phyloP scores from a whole-genome alignment of 2,888 invertebrate genomes.

The Tenthredo notha region DNA sequence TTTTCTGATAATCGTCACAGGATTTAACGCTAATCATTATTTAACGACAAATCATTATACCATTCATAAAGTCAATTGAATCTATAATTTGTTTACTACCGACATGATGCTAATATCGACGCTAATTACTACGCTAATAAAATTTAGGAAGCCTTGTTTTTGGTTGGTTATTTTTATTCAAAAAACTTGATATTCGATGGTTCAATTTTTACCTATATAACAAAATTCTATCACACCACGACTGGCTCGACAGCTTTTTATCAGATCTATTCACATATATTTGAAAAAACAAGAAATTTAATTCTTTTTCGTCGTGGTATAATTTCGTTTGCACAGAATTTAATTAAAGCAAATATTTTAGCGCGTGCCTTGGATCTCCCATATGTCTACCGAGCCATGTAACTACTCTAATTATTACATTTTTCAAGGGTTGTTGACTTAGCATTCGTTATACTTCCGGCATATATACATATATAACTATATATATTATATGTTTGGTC shows the following conservation, averaged over 20 bases:
- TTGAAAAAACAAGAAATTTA: not conserved
- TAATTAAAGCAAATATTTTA: slow-evolving; percentile 33
- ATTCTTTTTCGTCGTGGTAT: not conserved
- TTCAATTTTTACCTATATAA: not conserved
- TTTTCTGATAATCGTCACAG: not conserved
- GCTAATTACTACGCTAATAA: not conserved
- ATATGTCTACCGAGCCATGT: slow-evolving; percentile 69
- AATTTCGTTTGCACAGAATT: slow-evolving; percentile 14
- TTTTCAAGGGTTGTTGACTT: slow-evolving; percentile 40
- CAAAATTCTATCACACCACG: not conserved
- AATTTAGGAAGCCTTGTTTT: not conserved
- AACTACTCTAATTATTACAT: slow-evolving; percentile 71
- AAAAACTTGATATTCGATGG: not conserved
- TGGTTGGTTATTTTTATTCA: not conserved
- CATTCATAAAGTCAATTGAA: not conserved
- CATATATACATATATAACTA: slow-evolving; percentile 1
- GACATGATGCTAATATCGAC: not conserved
- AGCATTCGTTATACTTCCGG: slow-evolving; percentile 46
- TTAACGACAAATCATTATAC: not conserved
- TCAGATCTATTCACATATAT: not conserved
- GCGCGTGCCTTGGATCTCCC: slow-evolving; percentile 52
- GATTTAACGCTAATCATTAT: not conserved
- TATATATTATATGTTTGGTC: slow-evolving; percentile 42
- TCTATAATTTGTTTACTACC: not conserved
- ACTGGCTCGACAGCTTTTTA: not conserved